Evolutionary conservation across 2,113 vertebrate genomes (phyloP), one percentile per base, ranked within the genome.

Genomic region (Paratilapia polleni): DNA sequence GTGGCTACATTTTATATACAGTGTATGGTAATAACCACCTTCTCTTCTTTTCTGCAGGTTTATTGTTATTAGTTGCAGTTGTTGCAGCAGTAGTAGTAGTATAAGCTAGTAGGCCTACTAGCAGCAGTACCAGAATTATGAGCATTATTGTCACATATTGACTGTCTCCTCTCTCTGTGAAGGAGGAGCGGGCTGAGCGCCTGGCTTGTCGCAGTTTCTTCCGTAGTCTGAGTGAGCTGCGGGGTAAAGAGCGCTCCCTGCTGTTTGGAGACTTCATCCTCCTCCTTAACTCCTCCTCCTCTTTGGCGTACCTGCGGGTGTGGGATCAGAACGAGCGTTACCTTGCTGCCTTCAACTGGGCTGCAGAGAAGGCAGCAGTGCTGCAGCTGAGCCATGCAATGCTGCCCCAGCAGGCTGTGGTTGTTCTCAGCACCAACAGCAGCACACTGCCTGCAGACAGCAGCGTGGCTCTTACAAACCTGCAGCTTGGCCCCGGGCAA

Each of bases 321-420:
- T 98, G 97, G 97, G 97, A 98, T 83, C 97, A 98, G 93, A 98
- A 95, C 14, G 60, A 86, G 1, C 96, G 97, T 1, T 98, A 93
- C 90, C 8, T 98, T 47, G 93, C 95, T 0, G 92, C 95, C 41
- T 94, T 98, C 76, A 98, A 98, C 90, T 96, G 96, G 58, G 89
- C 80, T 0, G 5, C 78, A 1, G 14, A 78, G 1, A 24, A 62
- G 4, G 9, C 8, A 0, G 26, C 8, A 4, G 58, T 0, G 1
- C 11, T 92, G 6, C 11, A 68, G 0, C 76, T 89, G 28, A 19
- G 20, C 3, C 68, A 68, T 0, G 12, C 81, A 1, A 3, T 14
- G 5, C 74, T 96, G 41, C 97, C 97, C 0, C 22, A 12, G 0
- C 24, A 26, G 0, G 96, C 94, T 0, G 3, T 9, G 0, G 81